A percentile compares a stretch with the other conserved stretches of the same genome.
These are phyloP conservation scores for Phalacrocorax carbo DNA, from an alignment of 2,113 vertebrate species.

Conservation along the genomic window DNA sequence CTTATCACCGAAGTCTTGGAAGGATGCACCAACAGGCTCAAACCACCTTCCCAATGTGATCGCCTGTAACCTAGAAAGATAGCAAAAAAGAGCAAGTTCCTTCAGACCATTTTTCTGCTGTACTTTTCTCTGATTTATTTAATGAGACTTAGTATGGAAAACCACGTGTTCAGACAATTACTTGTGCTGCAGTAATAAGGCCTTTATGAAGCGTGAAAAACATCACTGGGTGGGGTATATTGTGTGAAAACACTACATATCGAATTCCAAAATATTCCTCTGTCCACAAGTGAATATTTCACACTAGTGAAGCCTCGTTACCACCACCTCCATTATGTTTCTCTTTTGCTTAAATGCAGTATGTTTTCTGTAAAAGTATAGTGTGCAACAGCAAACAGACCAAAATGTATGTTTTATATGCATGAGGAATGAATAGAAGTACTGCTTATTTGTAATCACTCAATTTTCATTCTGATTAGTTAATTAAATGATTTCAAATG, in stretches of 20 bases:
- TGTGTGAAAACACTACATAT: background rate
- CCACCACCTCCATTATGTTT: background rate
- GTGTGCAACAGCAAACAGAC: background rate
- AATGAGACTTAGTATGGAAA: background rate
- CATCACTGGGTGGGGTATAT: background rate
- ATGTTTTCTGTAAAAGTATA: background rate
- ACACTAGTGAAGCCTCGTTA: background rate
- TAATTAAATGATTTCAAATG: background rate
- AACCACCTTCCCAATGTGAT: background rate
- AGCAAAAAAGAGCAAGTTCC: background rate
- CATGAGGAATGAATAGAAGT: background rate
- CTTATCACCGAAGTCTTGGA: background rate
- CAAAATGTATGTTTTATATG: background rate
- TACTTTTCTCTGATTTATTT: background rate
- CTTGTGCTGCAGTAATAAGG: background rate
- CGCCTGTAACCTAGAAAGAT: background rate
- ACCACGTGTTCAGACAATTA: background rate
- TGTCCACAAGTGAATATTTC: background rate
- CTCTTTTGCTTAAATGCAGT: background rate
- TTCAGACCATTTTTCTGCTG: background rate
- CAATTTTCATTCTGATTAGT: background rate
- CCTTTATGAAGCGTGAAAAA: background rate
- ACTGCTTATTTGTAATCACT: background rate
- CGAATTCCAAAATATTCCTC: background rate
- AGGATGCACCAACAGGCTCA: background rate